Conservation (phyloP, 2,797 vertebrate genomes). For the Orestias chungarensis region DNA sequence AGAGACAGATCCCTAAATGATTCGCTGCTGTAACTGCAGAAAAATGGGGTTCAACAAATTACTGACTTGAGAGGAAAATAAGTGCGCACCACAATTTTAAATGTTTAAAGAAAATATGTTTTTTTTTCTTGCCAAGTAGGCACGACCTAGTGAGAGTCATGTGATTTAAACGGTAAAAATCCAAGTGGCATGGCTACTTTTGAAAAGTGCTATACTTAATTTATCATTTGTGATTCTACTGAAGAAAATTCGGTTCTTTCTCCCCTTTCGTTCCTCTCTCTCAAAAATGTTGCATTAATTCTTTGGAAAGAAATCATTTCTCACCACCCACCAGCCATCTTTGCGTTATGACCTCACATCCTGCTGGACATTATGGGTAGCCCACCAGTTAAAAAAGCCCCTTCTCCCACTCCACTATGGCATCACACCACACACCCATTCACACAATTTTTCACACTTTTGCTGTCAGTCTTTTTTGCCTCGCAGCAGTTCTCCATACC, state of each 20-base stretch:
- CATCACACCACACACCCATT: conserved; percentile 56
- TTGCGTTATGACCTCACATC: conserved; percentile 78
- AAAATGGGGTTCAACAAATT: neutral
- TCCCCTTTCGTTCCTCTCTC: conserved; percentile 21
- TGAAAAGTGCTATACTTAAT: neutral
- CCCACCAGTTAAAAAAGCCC: conserved; percentile 72
- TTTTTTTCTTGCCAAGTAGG: too few relatives aligned
- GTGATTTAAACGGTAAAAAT: neutral
- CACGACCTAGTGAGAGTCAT: too few relatives aligned
- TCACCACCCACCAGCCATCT: conserved; percentile 73
- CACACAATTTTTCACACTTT: conserved; percentile 74
- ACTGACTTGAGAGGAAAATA: neutral
- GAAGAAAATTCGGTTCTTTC: conserved; percentile 23
- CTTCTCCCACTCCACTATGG: conserved; percentile 51
- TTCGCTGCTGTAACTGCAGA: neutral
- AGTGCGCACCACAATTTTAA: neutral
- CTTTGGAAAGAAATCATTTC: conserved; percentile 69
- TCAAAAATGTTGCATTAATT: conserved; percentile 60
- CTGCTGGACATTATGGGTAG: conserved; percentile 72
- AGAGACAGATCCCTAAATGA: neutral
- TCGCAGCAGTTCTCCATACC: conserved; percentile 63
- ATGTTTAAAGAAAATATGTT: neutral
- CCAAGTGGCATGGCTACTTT: neutral
- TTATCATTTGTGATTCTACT: conserved; percentile 48
- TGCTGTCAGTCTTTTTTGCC: conserved; percentile 70